These are phyloP conservation scores for Sminthurinus signatus DNA, from an alignment of 1,140 invertebrate genomes.

Conservation along the genomic window DNA sequence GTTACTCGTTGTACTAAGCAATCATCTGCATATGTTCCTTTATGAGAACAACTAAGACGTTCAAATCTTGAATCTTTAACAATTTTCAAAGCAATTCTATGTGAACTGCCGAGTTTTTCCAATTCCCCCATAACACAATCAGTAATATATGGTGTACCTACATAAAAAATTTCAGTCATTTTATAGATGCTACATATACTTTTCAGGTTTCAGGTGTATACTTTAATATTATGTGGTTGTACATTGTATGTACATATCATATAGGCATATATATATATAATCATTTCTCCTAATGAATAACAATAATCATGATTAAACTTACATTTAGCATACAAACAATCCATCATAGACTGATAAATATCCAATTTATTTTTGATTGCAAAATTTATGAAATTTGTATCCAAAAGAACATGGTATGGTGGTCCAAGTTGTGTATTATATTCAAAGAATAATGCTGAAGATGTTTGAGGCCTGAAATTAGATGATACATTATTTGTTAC, in stretches of 20 bases:
- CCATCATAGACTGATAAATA: slow-evolving; percentile 96
- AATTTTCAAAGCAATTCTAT: slow-evolving; percentile 90
- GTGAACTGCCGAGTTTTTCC: slow-evolving; percentile 94
- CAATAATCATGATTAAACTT: no score
- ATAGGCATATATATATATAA: no score
- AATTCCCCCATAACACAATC: slow-evolving; percentile 98
- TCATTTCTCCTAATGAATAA: no score
- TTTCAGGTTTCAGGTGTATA: no score
- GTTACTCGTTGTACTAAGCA: slow-evolving; percentile 93
- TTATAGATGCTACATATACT: no score
- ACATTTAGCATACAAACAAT: slow-evolving; percentile 97
- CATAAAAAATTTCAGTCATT: no score
- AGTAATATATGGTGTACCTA: slow-evolving; percentile 90
- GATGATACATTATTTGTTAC: no score
- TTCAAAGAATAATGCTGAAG: slow-evolving; percentile 91
- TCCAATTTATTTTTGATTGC: slow-evolving; percentile 98
- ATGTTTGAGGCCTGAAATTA: slow-evolving; percentile 68
- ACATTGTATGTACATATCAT: no score
- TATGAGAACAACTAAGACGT: slow-evolving; percentile 87
- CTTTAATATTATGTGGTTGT: no score
- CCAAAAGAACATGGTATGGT: slow-evolving; percentile 92
- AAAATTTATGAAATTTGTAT: slow-evolving; percentile 99
- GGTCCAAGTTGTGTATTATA: slow-evolving; percentile 99
- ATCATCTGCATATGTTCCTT: slow-evolving; percentile 99
- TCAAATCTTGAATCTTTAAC: slow-evolving; percentile 94